Evolutionary conservation across 2,797 vertebrate genomes (phyloP), one percentile per base, ranked within the genome.

Genomic region (Micrastur ruficollis): DNA sequence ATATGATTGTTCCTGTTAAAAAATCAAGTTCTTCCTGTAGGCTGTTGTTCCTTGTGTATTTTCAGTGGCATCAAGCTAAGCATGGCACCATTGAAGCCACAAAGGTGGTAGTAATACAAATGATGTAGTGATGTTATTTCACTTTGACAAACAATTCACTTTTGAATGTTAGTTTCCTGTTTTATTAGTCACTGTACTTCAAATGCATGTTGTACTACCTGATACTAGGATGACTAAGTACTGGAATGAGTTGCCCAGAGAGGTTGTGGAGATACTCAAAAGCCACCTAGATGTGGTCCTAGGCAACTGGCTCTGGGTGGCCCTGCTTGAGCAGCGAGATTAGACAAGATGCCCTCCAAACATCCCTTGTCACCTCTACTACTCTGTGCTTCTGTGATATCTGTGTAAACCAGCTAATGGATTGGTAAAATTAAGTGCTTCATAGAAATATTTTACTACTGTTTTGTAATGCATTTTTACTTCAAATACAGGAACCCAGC

Each of bases 221-320:
- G 32, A 11, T 36, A 6, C 22, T 56, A 9, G 82, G 14, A 19
- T 82, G 71, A 14, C 1, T 0, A 4, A 53, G n/a, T 18, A 5
- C 32, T 42, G 72, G 53, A 86, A 22, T n/a, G 14, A 26, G 20
- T 32, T 88, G 38, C 12, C 58, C 31, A 47, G 63, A n/a, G n/a
- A 26, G 23, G 7, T 31, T 55, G 17, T 89, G 53, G 63, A 32
- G 40, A 8, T 75, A 12, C 1, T 80, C 23, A 12, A 15, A 75
- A 76, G 34, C 36, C 8, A 16, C 3, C 16, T 70, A n/a, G 27
- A 56, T 0, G 0, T 17, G 12, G 31, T 59, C 23, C 1, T 26
- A 26, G 29, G 25, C 9, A 71, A 1, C 12, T 49, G 58, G 29
- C 22, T 63, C 3, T 55, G 13, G 20, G 42, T 72, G 31, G 11